Base-by-base conservation (phyloP, 2,888 invertebrate genomes). In the Spodoptera exigua region DNA sequence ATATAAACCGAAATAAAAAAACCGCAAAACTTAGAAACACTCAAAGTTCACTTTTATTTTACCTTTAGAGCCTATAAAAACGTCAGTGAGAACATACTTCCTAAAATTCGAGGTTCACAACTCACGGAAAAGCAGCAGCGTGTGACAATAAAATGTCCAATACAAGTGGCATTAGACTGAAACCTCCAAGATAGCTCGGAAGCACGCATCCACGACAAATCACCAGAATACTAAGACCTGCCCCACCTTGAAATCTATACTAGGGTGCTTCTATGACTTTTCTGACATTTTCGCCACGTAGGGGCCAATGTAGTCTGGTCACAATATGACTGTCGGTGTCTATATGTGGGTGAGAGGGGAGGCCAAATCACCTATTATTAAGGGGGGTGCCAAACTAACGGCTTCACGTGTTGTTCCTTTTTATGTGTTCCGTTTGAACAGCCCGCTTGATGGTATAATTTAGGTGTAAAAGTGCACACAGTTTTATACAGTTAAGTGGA, bases 311-410 rank as follows among this genome's bases (percentile, higher is more conserved):
- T 77, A 81, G 9, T 70, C 67, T 89, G 89, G 92, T 70, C 73
- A 59, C 63, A 54, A 60, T 69, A 70, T 54, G 67, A 47, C 68
- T 76, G 80, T 70, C 77, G 70, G 78, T 80, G 79, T 82, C 79
- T 82, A 78, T 83, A 81, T 81, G 84, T 83, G 85, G 83, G 85
- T 62, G 79, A 80, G 70, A 32, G 77, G 70, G 77, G 88, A 87
- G 89, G 89, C 85, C 69, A 87, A 90, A 91, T 92, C 90, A 89
- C 89, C 91, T 89, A 91, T 91, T 91, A 93, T 92, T 92, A 91
- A 87, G 84, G 89, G 90, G 91, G 93, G 92, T 92, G 92, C 89
- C 87, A 90, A 90, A 90, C 87, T 91, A 92, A 93, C 89, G 89
- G 86, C 85, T 89, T 85, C 86, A 89, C 88, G 89, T 90, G 90